These are phyloP conservation scores for Cerceris rybyensis DNA, from an alignment of 2,888 invertebrate species.

Conservation along the genomic window DNA sequence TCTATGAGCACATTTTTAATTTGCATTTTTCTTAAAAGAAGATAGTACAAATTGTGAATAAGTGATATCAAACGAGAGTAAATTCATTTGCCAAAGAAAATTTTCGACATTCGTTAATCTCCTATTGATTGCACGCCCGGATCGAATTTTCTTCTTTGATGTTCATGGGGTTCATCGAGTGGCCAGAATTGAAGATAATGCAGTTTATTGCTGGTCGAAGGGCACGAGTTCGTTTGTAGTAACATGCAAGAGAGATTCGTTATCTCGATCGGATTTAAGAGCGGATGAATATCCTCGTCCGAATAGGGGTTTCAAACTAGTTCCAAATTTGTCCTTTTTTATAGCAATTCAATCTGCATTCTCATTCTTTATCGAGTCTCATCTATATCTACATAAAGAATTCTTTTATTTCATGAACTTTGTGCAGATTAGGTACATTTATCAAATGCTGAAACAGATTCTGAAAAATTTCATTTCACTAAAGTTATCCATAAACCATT, in stretches of 20 bases:
- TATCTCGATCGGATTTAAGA: conserved; percentile 71
- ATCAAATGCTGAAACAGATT: no score
- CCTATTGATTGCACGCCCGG: conserved; percentile 40
- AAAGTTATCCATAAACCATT: no score
- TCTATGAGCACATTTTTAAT: neutral
- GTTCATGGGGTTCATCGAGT: conserved; percentile 47
- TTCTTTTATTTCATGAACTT: no score
- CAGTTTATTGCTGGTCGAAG: conserved; percentile 50
- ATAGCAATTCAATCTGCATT: conserved; percentile 14
- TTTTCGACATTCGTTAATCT: conserved; percentile 23
- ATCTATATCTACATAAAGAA: no score
- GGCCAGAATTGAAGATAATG: conserved; percentile 45
- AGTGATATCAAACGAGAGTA: conserved; percentile 33
- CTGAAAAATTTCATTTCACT: no score
- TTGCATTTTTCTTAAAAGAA: neutral
- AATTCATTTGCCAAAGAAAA: conserved; percentile 29
- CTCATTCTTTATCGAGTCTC: no score
- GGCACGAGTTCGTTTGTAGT: conserved; percentile 51
- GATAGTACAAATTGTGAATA: conserved; percentile 10
- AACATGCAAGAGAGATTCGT: conserved; percentile 57
- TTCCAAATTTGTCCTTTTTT: conserved; percentile 6
- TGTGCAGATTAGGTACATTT: no score
- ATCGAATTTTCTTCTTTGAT: conserved; percentile 60
- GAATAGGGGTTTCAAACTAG: conserved; percentile 8
- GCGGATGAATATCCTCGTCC: conserved; percentile 54